Percentiles rank a stretch among this genome's conserved stretches.
Evolutionary conservation across 2,797 vertebrate species (phyloP).

Genomic region (Amblyraja radiata): DNA sequence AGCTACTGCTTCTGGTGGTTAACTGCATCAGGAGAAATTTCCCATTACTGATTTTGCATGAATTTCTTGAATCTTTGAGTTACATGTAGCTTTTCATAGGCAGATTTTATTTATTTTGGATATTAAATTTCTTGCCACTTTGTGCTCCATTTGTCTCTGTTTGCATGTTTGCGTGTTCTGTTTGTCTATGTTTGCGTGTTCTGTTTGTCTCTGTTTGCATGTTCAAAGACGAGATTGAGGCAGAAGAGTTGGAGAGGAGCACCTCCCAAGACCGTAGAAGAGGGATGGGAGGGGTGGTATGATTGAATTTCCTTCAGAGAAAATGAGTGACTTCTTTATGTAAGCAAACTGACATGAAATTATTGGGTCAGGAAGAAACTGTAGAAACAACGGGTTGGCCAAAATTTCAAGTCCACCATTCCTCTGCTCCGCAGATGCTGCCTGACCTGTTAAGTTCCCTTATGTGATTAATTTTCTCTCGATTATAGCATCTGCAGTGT

Average conservation of each 20-base stretch:
- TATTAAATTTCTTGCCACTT: not conserved
- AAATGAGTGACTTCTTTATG: not conserved
- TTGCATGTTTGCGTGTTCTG: too few relatives aligned
- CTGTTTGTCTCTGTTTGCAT: not conserved
- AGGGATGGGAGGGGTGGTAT: too few relatives aligned
- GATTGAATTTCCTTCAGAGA: not conserved
- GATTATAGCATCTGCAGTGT: too few relatives aligned
- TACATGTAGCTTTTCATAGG: not conserved
- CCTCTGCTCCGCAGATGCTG: too few relatives aligned
- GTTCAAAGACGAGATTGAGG: not conserved
- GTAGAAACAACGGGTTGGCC: too few relatives aligned
- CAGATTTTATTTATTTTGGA: too few relatives aligned
- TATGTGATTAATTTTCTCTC: too few relatives aligned
- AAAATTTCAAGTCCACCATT: too few relatives aligned
- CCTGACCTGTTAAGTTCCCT: too few relatives aligned
- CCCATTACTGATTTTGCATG: not conserved
- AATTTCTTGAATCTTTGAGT: not conserved
- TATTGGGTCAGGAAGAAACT: too few relatives aligned
- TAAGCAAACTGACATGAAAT: not conserved
- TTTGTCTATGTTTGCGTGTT: too few relatives aligned
- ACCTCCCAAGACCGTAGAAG: not conserved
- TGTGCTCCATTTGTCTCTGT: not conserved
- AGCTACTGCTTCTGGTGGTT: constrained; percentile 19
- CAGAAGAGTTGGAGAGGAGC: not conserved
- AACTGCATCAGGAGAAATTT: not conserved